phyloP scores from a whole-genome alignment of 1,140 invertebrate genomes.

The Oscheius sp. region DNA sequence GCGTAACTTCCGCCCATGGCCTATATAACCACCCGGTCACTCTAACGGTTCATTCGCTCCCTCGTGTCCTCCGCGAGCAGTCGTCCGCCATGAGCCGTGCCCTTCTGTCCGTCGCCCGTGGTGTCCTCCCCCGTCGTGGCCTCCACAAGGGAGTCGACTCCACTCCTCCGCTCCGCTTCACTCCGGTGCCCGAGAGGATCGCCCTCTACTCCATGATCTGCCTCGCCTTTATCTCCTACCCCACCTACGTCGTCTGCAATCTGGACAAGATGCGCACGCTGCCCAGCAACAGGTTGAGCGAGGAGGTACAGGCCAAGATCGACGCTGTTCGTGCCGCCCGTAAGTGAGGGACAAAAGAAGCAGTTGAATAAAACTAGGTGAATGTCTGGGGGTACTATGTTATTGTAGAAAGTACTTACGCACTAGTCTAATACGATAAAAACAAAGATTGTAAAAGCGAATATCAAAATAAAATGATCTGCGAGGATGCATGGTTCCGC shows the following conservation, averaged over 20 bases:
- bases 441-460: no score
- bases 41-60: no score
- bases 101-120: conserved; percentile 19
- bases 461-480: no score
- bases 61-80: no score
- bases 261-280: conserved; percentile 46
- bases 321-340: conserved; percentile 25
- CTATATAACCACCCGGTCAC: no score
- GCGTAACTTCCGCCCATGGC: no score
- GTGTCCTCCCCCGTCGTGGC: conserved; percentile 21
- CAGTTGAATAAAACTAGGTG: no score
- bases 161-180: conserved; percentile 41
- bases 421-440: no score
- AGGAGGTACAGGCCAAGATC: conserved; percentile 29
- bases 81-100: conserved; percentile 28
- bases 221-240: conserved; percentile 40
- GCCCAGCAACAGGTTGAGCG: conserved; percentile 4
- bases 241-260: conserved; percentile 48
- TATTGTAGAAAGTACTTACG: no score
- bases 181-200: conserved; percentile 31
- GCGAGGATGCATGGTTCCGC: no score
- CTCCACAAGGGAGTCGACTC: conserved; percentile 42
- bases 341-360: no score
- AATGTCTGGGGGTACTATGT: no score
- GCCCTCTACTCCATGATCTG: conserved; percentile 42